Percentiles rank a stretch among this genome's conserved stretches.
Conservation (phyloP, 2,888 invertebrate genomes). For the Pharmacophagus antenor region DNA sequence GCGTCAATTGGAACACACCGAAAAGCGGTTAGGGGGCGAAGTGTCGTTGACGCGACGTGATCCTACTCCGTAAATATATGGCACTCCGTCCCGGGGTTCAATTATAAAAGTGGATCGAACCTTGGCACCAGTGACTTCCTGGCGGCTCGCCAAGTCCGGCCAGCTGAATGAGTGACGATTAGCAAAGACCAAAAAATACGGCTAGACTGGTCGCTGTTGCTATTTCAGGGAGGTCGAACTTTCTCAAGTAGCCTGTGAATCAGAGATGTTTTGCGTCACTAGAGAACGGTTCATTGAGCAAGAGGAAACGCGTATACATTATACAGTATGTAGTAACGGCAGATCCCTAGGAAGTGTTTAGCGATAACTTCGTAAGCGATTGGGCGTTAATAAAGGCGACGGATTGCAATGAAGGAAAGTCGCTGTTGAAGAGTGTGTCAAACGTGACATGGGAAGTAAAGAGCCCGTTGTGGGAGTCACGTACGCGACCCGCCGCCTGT, state of each 20-base stretch:
- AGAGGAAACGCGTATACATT: conserved; percentile 66
- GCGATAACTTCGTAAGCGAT: conserved; percentile 44
- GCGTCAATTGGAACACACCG: conserved; percentile 23
- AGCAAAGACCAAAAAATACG: conserved; percentile 58
- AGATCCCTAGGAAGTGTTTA: conserved; percentile 42
- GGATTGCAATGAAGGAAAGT: conserved; percentile 50
- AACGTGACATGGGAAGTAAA: conserved; percentile 61
- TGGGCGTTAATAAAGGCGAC: conserved; percentile 43
- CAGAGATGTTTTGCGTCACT: conserved; percentile 57
- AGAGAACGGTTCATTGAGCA: conserved; percentile 61
- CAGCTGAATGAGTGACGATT: conserved; percentile 78
- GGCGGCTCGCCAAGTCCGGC: conserved; percentile 69
- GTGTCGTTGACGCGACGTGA: conserved; percentile 41
- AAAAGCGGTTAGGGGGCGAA: conserved; percentile 33
- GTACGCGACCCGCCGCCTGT: conserved; percentile 50
- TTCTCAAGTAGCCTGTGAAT: conserved; percentile 69
- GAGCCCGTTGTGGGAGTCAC: conserved; percentile 48
- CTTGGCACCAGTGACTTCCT: conserved; percentile 61
- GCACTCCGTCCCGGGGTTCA: conserved; percentile 38
- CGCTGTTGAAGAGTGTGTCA: conserved; percentile 60
- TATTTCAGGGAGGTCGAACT: conserved; percentile 71
- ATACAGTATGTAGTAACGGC: conserved; percentile 54
- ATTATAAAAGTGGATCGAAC: conserved; percentile 58
- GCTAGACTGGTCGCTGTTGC: conserved; percentile 66
- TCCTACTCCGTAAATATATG: conserved; percentile 53